Percentiles rank a stretch among this genome's conserved stretches.
Conservation (phyloP, 2,113 vertebrate genomes). For the Sakesphorus luctuosus region DNA sequence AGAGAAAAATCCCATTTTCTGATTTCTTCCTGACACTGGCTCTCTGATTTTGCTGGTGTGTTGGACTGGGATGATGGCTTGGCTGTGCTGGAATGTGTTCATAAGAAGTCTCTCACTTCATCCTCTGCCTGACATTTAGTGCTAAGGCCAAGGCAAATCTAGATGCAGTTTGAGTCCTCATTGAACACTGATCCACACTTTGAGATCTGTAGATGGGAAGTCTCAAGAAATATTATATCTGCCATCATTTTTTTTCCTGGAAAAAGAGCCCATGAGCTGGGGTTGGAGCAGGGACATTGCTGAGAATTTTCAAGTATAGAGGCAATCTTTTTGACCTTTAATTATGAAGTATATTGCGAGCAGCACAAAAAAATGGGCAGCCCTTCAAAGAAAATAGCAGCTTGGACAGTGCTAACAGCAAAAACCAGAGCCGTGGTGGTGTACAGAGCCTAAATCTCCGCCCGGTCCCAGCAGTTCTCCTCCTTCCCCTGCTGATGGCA, state of each 20-base stretch:
- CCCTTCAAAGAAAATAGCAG: neutral
- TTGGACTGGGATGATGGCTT: neutral
- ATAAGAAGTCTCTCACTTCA: neutral
- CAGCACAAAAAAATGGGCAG: neutral
- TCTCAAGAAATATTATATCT: neutral
- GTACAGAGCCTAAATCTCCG: accelerated
- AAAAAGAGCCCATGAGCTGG: accelerated
- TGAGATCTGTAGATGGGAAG: neutral
- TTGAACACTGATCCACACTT: accelerated
- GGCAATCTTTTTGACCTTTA: neutral
- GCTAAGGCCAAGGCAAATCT: neutral
- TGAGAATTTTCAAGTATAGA: neutral
- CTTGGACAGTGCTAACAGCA: accelerated
- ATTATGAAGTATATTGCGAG: accelerated
- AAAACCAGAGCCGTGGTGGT: accelerated
- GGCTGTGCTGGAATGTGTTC: neutral
- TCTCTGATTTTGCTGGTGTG: neutral
- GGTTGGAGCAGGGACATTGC: neutral
- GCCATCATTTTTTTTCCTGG: neutral
- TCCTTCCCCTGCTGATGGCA: constrained; percentile 50
- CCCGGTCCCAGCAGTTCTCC: neutral
- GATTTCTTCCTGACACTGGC: neutral
- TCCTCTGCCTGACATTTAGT: neutral
- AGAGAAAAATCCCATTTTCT: neutral
- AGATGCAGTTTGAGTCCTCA: neutral